A percentile compares a stretch with the other conserved stretches of the same genome.
phyloP scores from a whole-genome alignment of 2,888 invertebrate species.

The Prosopocoilus inquinatus region DNA sequence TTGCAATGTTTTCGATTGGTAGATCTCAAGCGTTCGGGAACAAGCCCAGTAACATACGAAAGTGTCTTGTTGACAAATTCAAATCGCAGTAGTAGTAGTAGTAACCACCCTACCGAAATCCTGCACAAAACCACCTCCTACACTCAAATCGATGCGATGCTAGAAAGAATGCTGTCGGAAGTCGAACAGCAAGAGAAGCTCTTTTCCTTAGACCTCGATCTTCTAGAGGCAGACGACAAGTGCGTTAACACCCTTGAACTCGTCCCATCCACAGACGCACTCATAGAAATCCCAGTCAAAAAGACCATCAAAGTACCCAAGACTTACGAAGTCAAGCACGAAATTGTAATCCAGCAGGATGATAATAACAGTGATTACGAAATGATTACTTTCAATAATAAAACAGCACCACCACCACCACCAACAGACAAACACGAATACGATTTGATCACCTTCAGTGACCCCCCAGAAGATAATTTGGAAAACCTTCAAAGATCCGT shows the following conservation, averaged over 20 bases:
- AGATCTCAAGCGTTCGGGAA: slow-evolving; percentile 37
- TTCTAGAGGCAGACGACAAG: slow-evolving; percentile 34
- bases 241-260: slow-evolving; percentile 46
- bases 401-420: not conserved
- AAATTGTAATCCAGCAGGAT: slow-evolving; percentile 34
- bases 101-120: slow-evolving; percentile 13
- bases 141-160: slow-evolving; percentile 47
- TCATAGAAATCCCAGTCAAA: slow-evolving; percentile 49
- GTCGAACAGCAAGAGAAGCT: slow-evolving; percentile 47
- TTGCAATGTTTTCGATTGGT: slow-evolving; percentile 16
- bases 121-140: slow-evolving; percentile 40
- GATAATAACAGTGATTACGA: slow-evolving; percentile 17
- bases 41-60: slow-evolving; percentile 43
- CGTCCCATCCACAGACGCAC: slow-evolving; percentile 45
- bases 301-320: slow-evolving; percentile 40
- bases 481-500: slow-evolving; percentile 30
- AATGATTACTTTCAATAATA: slow-evolving; percentile 13
- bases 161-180: slow-evolving; percentile 49
- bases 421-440: slow-evolving; percentile 26
- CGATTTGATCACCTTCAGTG: slow-evolving; percentile 35
- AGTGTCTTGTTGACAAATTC: slow-evolving; percentile 41
- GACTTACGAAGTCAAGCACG: slow-evolving; percentile 42
- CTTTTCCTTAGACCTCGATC: slow-evolving; percentile 41
- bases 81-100: slow-evolving; percentile 35
- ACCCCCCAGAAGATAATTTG: slow-evolving; percentile 14